These are phyloP conservation scores for Calameuta pallipes DNA, from an alignment of 2,888 invertebrate genomes.

Conservation along the genomic window DNA sequence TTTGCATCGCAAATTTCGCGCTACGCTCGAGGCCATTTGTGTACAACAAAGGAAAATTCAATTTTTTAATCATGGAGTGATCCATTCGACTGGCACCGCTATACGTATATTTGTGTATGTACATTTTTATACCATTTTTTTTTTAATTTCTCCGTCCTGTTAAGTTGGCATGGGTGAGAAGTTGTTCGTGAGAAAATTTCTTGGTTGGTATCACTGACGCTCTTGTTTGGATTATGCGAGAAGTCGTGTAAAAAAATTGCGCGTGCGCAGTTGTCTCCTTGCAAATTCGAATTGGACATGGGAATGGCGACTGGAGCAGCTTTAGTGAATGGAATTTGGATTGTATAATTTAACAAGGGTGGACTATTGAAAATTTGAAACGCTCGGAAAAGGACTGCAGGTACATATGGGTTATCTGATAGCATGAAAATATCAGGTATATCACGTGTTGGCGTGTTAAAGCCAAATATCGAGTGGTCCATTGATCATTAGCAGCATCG, in stretches of 20 bases:
- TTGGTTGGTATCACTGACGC: not conserved
- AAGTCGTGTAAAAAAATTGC: not conserved
- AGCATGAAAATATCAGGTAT: no score
- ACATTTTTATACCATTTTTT: no score
- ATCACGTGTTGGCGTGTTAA: not conserved
- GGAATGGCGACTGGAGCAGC: not conserved
- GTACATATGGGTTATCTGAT: not conserved
- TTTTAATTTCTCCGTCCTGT: not conserved
- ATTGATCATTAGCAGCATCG: no score
- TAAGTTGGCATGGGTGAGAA: not conserved
- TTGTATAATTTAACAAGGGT: not conserved
- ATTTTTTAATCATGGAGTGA: not conserved
- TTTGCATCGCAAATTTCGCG: not conserved
- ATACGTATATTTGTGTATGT: no score
- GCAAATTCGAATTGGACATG: not conserved
- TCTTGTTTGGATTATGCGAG: not conserved
- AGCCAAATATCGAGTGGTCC: not conserved
- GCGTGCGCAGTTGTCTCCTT: not conserved
- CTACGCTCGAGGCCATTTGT: not conserved
- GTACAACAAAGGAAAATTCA: not conserved
- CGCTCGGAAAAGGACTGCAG: not conserved
- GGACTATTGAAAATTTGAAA: not conserved
- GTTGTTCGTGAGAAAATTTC: not conserved
- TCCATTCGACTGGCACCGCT: not conserved
- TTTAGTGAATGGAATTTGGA: not conserved